Evolutionary conservation across 1,140 invertebrate genomes (phyloP).

Genomic region (Drosophila navojoa): DNA sequence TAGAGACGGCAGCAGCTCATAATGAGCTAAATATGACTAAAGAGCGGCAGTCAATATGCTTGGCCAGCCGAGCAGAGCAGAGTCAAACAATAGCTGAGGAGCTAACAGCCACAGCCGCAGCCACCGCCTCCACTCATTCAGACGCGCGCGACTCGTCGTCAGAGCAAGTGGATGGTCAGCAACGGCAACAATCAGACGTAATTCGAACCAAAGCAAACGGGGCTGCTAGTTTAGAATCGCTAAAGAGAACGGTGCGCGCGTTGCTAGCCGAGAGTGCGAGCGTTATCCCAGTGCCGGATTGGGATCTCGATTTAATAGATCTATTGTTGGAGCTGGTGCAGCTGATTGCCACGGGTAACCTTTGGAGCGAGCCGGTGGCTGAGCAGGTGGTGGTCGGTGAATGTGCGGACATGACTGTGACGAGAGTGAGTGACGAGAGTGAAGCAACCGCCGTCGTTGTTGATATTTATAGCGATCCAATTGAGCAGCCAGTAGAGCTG

Average conservation of each 20-base stretch:
- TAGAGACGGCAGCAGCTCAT: constrained; percentile 64
- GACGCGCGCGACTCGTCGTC: constrained; percentile 80
- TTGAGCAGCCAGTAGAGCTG: constrained; percentile 43
- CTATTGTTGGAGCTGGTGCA: constrained; percentile 50
- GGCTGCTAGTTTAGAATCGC: constrained; percentile 57
- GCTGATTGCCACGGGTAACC: constrained; percentile 52
- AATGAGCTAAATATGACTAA: constrained; percentile 79
- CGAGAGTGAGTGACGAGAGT: constrained; percentile 67
- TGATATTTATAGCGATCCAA: constrained; percentile 62
- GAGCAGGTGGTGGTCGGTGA: constrained; percentile 30
- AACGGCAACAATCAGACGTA: constrained; percentile 25
- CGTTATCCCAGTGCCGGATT: constrained; percentile 2
- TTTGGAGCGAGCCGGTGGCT: constrained; percentile 46
- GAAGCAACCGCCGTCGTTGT: constrained; percentile 50
- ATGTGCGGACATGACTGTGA: constrained; percentile 69
- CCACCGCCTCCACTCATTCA: constrained; percentile 54
- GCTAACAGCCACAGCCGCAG: neutral
- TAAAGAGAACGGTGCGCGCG: constrained; percentile 57
- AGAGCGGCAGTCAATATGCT: constrained; percentile 78
- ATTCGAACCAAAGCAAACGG: constrained; percentile 17
- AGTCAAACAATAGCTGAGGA: constrained; percentile 62
- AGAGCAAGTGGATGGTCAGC: constrained; percentile 65
- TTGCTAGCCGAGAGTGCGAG: constrained; percentile 40
- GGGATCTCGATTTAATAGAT: constrained; percentile 62
- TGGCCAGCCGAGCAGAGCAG: constrained; percentile 56